Percentiles rank a stretch among this genome's conserved stretches.
phyloP scores from a whole-genome alignment of 1,140 invertebrate species.

The Tetraneura akinire region DNA sequence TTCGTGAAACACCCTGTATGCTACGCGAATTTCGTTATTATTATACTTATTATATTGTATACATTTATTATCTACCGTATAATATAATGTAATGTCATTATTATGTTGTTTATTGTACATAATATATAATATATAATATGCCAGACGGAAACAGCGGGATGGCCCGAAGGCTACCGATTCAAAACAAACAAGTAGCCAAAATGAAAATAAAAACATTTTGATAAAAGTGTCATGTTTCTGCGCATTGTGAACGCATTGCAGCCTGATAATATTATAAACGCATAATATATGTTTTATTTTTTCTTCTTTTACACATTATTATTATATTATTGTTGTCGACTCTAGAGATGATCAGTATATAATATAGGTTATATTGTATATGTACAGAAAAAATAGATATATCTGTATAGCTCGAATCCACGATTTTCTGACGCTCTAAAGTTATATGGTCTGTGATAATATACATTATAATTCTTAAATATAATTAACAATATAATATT shows the following conservation, averaged over 20 bases:
- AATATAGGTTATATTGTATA: too few relatives aligned
- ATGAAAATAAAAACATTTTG: neutral
- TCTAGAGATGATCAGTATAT: neutral
- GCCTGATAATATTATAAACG: neutral
- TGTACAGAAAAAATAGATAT: too few relatives aligned
- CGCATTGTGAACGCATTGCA: neutral
- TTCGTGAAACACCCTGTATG: neutral
- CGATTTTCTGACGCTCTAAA: too few relatives aligned
- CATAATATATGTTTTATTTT: too few relatives aligned
- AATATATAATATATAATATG: neutral
- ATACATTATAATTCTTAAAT: too few relatives aligned
- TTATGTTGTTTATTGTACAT: too few relatives aligned
- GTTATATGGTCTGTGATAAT: too few relatives aligned
- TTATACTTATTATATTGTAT: too few relatives aligned
- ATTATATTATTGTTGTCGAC: neutral
- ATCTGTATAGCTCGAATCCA: too few relatives aligned
- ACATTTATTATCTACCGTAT: too few relatives aligned
- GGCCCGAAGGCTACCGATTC: neutral
- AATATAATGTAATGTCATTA: too few relatives aligned
- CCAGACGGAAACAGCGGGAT: constrained; percentile 11
- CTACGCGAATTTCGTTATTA: neutral
- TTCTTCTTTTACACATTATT: neutral
- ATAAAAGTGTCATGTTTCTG: constrained; percentile 22
- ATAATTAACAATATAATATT: too few relatives aligned
- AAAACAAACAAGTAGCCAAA: neutral